A percentile compares a stretch with the other conserved stretches of the same genome.
These are phyloP conservation scores for Micrasema minimum DNA, from an alignment of 1,140 invertebrate species.

Conservation along the genomic window DNA sequence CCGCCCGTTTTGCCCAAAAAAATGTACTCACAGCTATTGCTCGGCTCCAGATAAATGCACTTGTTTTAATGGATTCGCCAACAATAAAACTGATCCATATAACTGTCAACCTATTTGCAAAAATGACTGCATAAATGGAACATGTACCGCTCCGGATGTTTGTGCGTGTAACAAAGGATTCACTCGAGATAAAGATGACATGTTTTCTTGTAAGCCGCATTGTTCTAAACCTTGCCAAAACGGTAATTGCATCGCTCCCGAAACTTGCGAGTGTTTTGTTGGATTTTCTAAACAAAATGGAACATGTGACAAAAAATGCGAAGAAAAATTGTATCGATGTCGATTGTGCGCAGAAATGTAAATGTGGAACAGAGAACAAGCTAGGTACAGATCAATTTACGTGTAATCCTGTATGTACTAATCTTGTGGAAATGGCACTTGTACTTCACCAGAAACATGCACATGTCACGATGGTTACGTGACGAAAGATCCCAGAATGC, in stretches of 20 bases:
- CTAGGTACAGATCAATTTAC: not conserved
- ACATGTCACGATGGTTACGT: constrained; percentile 16
- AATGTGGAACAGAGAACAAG: constrained; percentile 54
- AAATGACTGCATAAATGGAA: constrained; percentile 60
- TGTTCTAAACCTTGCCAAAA: constrained; percentile 62
- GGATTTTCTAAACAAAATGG: constrained; percentile 11
- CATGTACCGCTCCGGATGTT: constrained; percentile 61
- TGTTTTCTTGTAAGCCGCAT: constrained; percentile 57
- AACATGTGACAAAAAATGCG: constrained; percentile 9
- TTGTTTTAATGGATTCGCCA: constrained; percentile 50
- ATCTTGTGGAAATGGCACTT: constrained; percentile 38
- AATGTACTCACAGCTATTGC: constrained; percentile 58
- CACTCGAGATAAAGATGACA: not conserved
- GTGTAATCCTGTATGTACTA: constrained; percentile 20
- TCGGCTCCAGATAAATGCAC: constrained; percentile 61
- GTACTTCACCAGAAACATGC: constrained; percentile 16
- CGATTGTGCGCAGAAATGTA: constrained; percentile 21
- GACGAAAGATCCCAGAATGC: not conserved
- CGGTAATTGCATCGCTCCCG: constrained; percentile 62
- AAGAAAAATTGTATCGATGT: constrained; percentile 4
- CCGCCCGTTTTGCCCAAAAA: constrained; percentile 12
- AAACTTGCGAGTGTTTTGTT: constrained; percentile 49
- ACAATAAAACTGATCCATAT: not conserved
- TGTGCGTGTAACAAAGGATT: constrained; percentile 56
- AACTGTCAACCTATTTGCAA: constrained; percentile 62